Conservation (phyloP, 1,140 invertebrate species). For the Sarcophaga peregrina region DNA sequence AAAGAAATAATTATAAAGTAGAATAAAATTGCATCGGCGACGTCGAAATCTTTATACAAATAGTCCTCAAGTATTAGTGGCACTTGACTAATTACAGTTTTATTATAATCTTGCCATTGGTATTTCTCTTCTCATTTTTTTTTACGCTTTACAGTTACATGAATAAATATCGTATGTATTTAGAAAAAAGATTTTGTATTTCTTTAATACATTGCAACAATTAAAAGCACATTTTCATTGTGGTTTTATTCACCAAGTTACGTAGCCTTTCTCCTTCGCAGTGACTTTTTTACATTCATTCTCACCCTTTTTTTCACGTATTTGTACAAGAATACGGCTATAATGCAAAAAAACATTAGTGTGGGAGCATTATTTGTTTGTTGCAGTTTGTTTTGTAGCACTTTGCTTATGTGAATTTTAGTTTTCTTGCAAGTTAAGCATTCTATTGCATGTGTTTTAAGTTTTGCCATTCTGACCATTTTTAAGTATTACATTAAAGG, state of each 20-base stretch:
- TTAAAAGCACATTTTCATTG: conserved; percentile 13
- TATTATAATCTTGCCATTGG: no score
- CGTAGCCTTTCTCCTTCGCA: not conserved
- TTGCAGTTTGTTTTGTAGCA: not conserved
- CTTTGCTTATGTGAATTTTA: not conserved
- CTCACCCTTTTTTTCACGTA: not conserved
- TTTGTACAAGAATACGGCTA: not conserved
- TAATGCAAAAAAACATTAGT: not conserved
- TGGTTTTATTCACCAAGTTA: not conserved
- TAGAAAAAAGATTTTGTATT: not conserved
- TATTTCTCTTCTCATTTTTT: no score
- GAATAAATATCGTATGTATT: no score
- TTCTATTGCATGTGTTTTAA: not conserved
- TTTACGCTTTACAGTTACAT: no score
- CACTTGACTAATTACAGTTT: no score
- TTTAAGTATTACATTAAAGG: no score
- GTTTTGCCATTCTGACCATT: not conserved
- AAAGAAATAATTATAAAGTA: no score
- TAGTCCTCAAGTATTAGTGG: no score
- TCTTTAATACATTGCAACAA: conserved; percentile 11
- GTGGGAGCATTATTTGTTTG: not conserved
- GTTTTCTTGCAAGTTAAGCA: not conserved
- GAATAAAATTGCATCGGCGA: no score
- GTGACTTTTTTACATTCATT: not conserved
- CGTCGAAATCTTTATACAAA: no score